Percentiles rank a stretch among this genome's conserved stretches.
These are phyloP conservation scores for Gallinago paraguaiae DNA, from an alignment of 2,113 vertebrate species.

Conservation along the genomic window DNA sequence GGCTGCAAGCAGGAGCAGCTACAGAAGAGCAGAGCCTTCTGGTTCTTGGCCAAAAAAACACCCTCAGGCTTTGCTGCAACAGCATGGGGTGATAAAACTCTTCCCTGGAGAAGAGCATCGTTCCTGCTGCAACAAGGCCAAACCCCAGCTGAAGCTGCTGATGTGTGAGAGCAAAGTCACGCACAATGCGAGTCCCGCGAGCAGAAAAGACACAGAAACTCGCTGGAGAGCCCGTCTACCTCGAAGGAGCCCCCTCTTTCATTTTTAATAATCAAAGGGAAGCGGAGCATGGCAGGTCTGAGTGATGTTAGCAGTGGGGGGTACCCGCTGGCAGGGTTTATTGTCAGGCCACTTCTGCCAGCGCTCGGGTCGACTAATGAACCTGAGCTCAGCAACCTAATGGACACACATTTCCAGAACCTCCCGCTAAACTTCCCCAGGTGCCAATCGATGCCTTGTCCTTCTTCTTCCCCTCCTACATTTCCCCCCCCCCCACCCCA, in stretches of 20 bases:
- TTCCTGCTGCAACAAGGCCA: background rate
- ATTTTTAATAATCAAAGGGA: constrained; percentile 38
- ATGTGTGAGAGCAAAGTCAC: background rate
- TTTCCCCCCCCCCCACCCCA: background rate
- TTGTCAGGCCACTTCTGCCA: background rate
- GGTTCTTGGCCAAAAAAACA: background rate
- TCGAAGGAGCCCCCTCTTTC: background rate
- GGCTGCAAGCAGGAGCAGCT: background rate
- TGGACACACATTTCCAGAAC: background rate
- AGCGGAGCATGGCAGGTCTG: constrained; percentile 19
- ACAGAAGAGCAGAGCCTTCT: background rate
- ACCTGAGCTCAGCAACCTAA: background rate
- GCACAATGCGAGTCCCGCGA: background rate
- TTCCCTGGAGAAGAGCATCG: background rate
- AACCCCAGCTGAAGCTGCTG: background rate
- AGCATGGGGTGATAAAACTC: background rate
- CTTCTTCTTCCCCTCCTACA: background rate
- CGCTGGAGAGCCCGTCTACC: background rate
- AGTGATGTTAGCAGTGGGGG: background rate
- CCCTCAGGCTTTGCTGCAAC: background rate
- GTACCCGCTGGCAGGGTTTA: background rate
- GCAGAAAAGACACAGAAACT: background rate
- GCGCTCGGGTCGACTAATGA: background rate
- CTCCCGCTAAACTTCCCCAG: background rate
- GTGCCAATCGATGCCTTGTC: background rate